A percentile compares a stretch with the other conserved stretches of the same genome.
phyloP scores from a whole-genome alignment of 2,113 vertebrate genomes.

The Casuarius casuarius region DNA sequence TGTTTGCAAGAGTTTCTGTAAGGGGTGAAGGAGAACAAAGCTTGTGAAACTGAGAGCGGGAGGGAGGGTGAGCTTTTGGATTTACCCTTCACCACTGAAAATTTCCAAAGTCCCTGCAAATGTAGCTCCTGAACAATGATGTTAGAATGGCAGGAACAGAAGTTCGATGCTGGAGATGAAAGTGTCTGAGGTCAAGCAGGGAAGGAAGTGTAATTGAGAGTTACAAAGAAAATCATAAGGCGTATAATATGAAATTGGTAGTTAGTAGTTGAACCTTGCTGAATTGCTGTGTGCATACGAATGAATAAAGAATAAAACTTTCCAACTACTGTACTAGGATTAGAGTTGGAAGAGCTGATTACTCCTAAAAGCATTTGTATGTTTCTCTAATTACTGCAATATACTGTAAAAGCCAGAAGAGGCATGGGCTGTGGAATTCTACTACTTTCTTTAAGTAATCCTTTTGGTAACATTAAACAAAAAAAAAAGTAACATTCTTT shows the following conservation, averaged over 20 bases:
- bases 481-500: background rate
- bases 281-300: slow-evolving; percentile 35
- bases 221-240: slow-evolving; percentile 55
- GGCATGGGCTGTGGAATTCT: background rate
- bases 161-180: background rate
- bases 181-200: slow-evolving; percentile 45
- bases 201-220: slow-evolving; percentile 29
- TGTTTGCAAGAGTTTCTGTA: background rate
- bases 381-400: background rate
- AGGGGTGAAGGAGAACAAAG: background rate
- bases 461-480: background rate
- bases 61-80: background rate
- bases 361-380: background rate
- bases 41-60: background rate
- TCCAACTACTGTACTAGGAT: background rate
- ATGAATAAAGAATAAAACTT: slow-evolving; percentile 47
- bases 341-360: slow-evolving; percentile 16
- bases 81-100: background rate
- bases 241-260: slow-evolving; percentile 36
- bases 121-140: background rate
- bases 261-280: slow-evolving; percentile 18
- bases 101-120: background rate
- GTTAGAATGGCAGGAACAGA: background rate
- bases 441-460: background rate
- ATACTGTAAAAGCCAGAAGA: background rate